phyloP scores from a whole-genome alignment of 2,888 invertebrate genomes.

The Dicycla oo region DNA sequence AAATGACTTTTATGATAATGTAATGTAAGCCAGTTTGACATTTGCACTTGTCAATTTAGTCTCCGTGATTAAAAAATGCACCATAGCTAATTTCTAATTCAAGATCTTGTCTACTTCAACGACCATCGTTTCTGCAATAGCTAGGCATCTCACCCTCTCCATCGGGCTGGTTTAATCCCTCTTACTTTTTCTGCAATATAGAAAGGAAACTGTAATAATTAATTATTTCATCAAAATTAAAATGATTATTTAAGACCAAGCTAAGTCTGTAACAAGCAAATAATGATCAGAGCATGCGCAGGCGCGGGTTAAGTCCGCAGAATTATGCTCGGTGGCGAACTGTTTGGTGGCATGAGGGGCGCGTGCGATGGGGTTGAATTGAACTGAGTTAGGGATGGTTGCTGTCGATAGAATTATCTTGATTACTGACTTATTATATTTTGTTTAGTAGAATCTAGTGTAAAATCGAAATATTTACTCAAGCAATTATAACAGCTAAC shows the following conservation, averaged over 20 bases:
- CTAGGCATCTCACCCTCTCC: not conserved
- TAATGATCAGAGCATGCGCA: conserved; percentile 76
- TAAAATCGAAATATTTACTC: not conserved
- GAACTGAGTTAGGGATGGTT: conserved; percentile 70
- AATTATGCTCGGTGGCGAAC: conserved; percentile 87
- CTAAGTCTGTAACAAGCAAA: conserved; percentile 84
- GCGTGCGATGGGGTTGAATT: conserved; percentile 62
- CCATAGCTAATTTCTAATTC: not conserved
- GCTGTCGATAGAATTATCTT: conserved; percentile 47
- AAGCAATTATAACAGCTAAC: too few species aligned
- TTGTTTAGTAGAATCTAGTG: not conserved
- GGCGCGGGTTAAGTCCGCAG: conserved; percentile 83
- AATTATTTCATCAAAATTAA: conserved; percentile 13
- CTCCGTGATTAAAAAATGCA: too few species aligned
- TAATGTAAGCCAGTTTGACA: too few species aligned
- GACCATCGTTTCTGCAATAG: not conserved
- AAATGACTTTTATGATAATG: too few species aligned
- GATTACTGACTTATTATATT: not conserved
- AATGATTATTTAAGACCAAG: conserved; percentile 20
- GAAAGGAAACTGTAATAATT: not conserved
- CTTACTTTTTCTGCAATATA: conserved; percentile 1
- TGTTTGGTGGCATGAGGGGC: conserved; percentile 76
- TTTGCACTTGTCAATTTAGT: too few species aligned
- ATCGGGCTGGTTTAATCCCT: not conserved
- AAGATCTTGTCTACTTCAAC: not conserved